phyloP scores from a whole-genome alignment of 1,140 invertebrate genomes.

The Drosophila rufa region DNA sequence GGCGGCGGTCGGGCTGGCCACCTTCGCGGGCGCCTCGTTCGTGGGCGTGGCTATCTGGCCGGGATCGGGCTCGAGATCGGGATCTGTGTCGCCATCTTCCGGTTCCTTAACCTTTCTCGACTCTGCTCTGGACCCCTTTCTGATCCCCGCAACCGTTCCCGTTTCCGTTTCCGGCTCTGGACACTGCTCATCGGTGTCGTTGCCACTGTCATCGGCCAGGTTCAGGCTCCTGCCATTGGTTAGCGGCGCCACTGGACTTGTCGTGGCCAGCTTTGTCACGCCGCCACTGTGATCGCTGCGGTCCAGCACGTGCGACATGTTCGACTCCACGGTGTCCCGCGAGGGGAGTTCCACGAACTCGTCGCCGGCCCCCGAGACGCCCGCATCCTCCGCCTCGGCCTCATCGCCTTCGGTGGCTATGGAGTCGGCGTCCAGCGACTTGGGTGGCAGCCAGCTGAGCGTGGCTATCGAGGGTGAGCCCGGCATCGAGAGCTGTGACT shows the following conservation, averaged over 20 bases:
- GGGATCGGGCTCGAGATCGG: conserved; percentile 11
- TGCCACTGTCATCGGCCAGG: conserved; percentile 68
- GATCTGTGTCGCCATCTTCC: conserved; percentile 1
- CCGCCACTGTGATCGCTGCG: conserved; percentile 74
- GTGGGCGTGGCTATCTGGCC: conserved; percentile 54
- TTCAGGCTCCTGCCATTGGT: conserved; percentile 40
- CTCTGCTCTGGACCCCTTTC: conserved; percentile 15
- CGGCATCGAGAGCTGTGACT: conserved; percentile 86
- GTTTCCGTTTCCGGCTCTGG: conserved; percentile 53
- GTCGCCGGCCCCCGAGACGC: conserved; percentile 78
- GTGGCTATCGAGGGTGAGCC: conserved; percentile 90
- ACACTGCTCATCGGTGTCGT: conserved; percentile 78
- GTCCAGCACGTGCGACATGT: conserved; percentile 85
- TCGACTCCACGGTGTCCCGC: conserved; percentile 88
- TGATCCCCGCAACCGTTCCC: conserved; percentile 31
- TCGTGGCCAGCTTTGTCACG: conserved; percentile 35
- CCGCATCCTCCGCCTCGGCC: conserved; percentile 50
- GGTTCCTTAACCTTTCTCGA: conserved; percentile 7
- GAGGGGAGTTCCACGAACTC: conserved; percentile 88
- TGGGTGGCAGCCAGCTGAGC: conserved; percentile 89
- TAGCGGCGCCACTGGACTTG: conserved; percentile 32
- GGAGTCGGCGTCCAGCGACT: conserved; percentile 86
- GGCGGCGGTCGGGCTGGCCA: conserved; percentile 70
- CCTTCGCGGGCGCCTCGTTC: conserved; percentile 46
- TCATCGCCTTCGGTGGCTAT: conserved; percentile 86